Percentiles rank a stretch among this genome's conserved stretches.
These are phyloP conservation scores for Timema cristinae DNA, from an alignment of 2,888 invertebrate genomes.

Conservation along the genomic window DNA sequence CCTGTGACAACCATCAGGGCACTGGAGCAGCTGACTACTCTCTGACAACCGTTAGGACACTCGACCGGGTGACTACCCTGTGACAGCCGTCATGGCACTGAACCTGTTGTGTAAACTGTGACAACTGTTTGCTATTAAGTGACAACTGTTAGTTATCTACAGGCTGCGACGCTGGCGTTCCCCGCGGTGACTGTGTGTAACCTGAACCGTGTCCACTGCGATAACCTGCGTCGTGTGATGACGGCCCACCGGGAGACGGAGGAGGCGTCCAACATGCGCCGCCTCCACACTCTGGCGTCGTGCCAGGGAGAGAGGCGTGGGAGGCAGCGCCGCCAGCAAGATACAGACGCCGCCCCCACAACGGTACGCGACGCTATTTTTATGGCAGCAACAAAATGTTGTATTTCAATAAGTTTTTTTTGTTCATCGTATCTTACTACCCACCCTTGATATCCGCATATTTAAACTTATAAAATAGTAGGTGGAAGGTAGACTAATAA, in stretches of 20 bases:
- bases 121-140: background rate
- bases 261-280: constrained; percentile 20
- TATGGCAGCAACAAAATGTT: background rate
- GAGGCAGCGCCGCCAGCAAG: background rate
- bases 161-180: constrained; percentile 27
- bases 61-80: background rate
- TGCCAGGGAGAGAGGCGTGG: constrained; percentile 12
- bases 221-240: constrained; percentile 25
- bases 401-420: background rate
- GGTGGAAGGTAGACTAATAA: no score
- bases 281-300: constrained; percentile 22
- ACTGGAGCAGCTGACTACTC: no score
- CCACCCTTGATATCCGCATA: background rate
- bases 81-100: background rate
- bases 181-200: constrained; percentile 31
- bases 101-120: background rate
- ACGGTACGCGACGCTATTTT: background rate
- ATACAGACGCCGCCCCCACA: background rate
- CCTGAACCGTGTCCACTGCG: constrained; percentile 31
- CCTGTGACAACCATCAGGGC: no score
- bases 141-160: background rate
- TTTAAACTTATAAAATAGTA: no score
- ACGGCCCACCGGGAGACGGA: constrained; percentile 23
- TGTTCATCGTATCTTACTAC: background rate
- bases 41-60: background rate